These are phyloP conservation scores for Physocephala rufipes DNA, from an alignment of 2,888 invertebrate species.

Conservation along the genomic window DNA sequence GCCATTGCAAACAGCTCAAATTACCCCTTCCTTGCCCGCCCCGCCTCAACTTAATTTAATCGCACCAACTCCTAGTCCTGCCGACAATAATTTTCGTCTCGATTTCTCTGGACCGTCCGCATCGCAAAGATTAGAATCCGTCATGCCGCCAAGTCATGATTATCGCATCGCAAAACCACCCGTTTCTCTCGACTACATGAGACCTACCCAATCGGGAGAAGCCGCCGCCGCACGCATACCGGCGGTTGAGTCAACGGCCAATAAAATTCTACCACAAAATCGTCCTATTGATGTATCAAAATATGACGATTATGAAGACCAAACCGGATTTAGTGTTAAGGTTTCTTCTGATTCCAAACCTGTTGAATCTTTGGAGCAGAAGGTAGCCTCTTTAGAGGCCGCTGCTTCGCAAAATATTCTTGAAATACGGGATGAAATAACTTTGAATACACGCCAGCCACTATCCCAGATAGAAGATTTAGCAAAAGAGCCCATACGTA, in stretches of 20 bases:
- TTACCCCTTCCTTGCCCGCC: neutral
- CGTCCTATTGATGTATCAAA: conserved; percentile 60
- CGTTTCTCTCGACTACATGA: conserved; percentile 57
- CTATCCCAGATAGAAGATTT: conserved; percentile 52
- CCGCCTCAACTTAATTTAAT: conserved; percentile 55
- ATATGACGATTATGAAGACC: conserved; percentile 49
- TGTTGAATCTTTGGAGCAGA: conserved; percentile 49
- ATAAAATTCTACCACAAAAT: conserved; percentile 55
- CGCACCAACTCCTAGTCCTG: conserved; percentile 57
- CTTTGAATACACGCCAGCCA: conserved; percentile 55
- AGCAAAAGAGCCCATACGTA: conserved; percentile 44
- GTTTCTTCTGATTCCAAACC: conserved; percentile 3
- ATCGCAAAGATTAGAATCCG: conserved; percentile 46
- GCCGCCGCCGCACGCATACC: neutral
- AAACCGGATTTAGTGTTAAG: conserved; percentile 40
- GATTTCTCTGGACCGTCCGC: conserved; percentile 46
- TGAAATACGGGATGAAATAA: conserved; percentile 57
- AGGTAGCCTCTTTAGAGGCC: conserved; percentile 55
- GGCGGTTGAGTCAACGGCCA: conserved; percentile 13
- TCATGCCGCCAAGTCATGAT: conserved; percentile 49
- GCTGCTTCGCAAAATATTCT: conserved; percentile 55
- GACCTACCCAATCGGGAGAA: conserved; percentile 45
- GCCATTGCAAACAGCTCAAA: neutral
- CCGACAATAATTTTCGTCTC: conserved; percentile 44
- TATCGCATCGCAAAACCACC: conserved; percentile 58